Base-by-base conservation (phyloP, 2,113 vertebrate genomes). In the Natator depressus region DNA sequence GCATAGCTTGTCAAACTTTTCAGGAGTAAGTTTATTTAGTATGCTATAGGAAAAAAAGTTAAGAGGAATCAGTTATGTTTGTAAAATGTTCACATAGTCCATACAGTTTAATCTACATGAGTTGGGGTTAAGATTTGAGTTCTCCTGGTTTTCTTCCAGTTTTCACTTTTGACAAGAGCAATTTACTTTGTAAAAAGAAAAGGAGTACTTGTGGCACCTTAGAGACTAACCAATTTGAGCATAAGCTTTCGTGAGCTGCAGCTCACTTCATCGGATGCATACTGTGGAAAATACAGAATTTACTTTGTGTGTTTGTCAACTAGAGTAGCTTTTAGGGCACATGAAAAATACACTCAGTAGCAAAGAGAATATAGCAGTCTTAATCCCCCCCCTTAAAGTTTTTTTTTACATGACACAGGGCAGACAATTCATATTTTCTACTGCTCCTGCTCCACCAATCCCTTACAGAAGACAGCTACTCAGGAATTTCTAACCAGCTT, bases 1-100 rank as follows among this genome's bases (percentile, higher is more conserved):
- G 99, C 99, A 99, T 99, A 99, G 99, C 99, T 99, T 99, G 99
- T 99, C 99, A 98, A 99, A 99, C 99, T 99, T 99, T 94, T 99
- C 99, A 99, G 99, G 99, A 99, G 99, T 99, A 99, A 99, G 99
- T 98, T 99, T 99, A 99, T 99, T 99, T 99, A 99, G 98, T 99
- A 99, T 99, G 99, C 99, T 99, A 19, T 10, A 88, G 46, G 54
- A 86, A 93, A 94, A 46, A 1, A 96, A 6, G 80, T 93, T 1
- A 96, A 96, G 42, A 4, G 25, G 14, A 89, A 53, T 5, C 35
- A 2, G 0, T 84, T 12, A 78, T 80, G 3, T 7, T n/a, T 72
- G 65, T 38, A 72, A 17, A 7, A 62, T 38, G n/a, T 38, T 72
- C 65, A 72, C n/a, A 72, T n/a, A 19, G n/a, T 11, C 8, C 35